phyloP scores from a whole-genome alignment of 2,888 invertebrate species.

The Deilephila porcellus region DNA sequence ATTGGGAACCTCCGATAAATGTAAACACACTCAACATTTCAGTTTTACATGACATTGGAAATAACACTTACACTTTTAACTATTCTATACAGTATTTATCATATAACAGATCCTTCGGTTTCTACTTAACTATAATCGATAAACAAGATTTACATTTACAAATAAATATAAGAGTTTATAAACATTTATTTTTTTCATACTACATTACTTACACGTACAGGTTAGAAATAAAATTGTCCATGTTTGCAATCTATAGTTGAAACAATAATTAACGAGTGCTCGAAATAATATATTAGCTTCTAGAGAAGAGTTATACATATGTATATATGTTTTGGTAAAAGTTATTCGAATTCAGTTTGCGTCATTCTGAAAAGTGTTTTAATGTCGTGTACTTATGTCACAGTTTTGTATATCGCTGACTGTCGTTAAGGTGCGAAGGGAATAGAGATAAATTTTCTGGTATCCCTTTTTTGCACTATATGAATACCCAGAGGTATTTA shows the following conservation, averaged over 20 bases:
- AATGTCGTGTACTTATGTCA: not conserved
- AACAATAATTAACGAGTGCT: slow-evolving; percentile 22
- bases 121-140: slow-evolving; percentile 61
- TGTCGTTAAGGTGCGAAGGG: not conserved
- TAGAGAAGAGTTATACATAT: not conserved
- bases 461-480: too few relatives aligned
- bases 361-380: slow-evolving; percentile 15
- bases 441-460: not conserved
- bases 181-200: slow-evolving; percentile 30
- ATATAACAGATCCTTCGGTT: slow-evolving; percentile 68
- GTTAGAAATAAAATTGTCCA: slow-evolving; percentile 21
- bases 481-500: too few relatives aligned
- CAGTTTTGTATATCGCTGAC: not conserved
- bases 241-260: slow-evolving; percentile 20
- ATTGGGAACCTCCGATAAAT: slow-evolving; percentile 34
- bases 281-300: slow-evolving; percentile 22
- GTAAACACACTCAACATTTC: slow-evolving; percentile 64
- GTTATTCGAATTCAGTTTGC: slow-evolving; percentile 1
- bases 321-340: slow-evolving; percentile 4
- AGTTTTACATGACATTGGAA: slow-evolving; percentile 55
- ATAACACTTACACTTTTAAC: slow-evolving; percentile 67
- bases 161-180: slow-evolving; percentile 30
- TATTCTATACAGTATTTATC: slow-evolving; percentile 21
- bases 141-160: slow-evolving; percentile 48
- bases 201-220: slow-evolving; percentile 13